These are phyloP conservation scores for Miichthys miiuy DNA, from an alignment of 2,797 vertebrate genomes.

Conservation along the genomic window DNA sequence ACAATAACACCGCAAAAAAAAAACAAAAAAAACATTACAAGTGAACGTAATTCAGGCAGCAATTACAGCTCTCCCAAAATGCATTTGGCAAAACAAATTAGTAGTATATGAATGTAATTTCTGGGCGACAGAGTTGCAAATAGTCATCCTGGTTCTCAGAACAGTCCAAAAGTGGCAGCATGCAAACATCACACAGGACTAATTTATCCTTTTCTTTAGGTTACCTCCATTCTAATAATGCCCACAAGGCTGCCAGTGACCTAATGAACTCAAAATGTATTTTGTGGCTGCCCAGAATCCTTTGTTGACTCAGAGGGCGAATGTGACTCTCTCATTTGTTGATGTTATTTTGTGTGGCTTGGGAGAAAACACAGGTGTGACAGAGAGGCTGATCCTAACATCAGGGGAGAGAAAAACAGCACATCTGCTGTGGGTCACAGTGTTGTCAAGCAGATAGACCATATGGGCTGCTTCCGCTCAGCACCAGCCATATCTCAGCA, in stretches of 20 bases:
- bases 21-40: not conserved
- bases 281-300: constrained; percentile 34
- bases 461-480: constrained; percentile 75
- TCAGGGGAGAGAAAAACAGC: constrained; percentile 67
- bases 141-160: constrained; percentile 1
- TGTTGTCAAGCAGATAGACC: constrained; percentile 75
- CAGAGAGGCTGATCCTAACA: constrained; percentile 58
- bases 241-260: constrained; percentile 16
- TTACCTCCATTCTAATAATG: constrained; percentile 20
- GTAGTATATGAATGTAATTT: not conserved
- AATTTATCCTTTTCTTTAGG: constrained; percentile 11
- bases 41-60: not conserved
- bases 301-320: constrained; percentile 52
- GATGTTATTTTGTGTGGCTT: constrained; percentile 54
- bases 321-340: constrained; percentile 59
- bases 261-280: constrained; percentile 49
- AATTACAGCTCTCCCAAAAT: not conserved
- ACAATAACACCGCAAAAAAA: too few relatives aligned
- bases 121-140: not conserved
- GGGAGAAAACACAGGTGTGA: constrained; percentile 76
- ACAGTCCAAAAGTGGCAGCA: constrained; percentile 1
- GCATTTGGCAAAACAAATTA: not conserved
- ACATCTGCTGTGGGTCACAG: constrained; percentile 82
- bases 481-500: constrained; percentile 74
- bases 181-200: constrained; percentile 20